Evolutionary conservation across 2,113 vertebrate species (phyloP).

Genomic region (Empidonax traillii): DNA sequence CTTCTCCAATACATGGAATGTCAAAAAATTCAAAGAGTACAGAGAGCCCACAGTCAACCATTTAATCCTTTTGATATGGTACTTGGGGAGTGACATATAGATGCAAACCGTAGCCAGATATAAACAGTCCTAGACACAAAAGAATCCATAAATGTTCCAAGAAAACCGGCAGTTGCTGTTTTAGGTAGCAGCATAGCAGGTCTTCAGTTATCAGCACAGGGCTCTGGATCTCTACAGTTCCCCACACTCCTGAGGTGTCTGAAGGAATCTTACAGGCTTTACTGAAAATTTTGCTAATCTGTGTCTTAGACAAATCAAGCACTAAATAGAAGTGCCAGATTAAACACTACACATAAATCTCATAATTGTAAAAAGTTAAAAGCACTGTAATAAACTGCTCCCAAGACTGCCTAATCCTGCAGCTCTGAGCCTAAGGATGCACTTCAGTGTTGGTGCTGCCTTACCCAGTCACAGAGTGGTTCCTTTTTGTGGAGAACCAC

Average conservation of each 20-base stretch:
- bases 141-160: background rate
- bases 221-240: background rate
- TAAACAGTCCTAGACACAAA: background rate
- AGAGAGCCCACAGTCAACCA: background rate
- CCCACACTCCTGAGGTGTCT: background rate
- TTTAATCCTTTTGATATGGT: background rate
- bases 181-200: fast-evolving
- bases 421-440: background rate
- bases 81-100: fast-evolving
- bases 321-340: slow-evolving; percentile 49
- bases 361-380: slow-evolving; percentile 28
- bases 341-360: slow-evolving; percentile 60
- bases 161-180: background rate
- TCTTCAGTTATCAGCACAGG: background rate
- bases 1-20: background rate
- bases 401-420: background rate
- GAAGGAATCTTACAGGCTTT: slow-evolving; percentile 4
- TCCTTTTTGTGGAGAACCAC: background rate
- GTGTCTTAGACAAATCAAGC: slow-evolving; percentile 47
- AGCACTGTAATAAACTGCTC: slow-evolving; percentile 10
- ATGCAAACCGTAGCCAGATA: background rate
- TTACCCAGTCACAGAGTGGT: background rate
- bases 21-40: background rate
- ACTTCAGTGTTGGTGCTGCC: background rate
- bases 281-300: slow-evolving; percentile 42